A percentile compares a stretch with the other conserved stretches of the same genome.
phyloP scores from a whole-genome alignment of 2,797 vertebrate species.

The Oceanodroma leucorhoa region DNA sequence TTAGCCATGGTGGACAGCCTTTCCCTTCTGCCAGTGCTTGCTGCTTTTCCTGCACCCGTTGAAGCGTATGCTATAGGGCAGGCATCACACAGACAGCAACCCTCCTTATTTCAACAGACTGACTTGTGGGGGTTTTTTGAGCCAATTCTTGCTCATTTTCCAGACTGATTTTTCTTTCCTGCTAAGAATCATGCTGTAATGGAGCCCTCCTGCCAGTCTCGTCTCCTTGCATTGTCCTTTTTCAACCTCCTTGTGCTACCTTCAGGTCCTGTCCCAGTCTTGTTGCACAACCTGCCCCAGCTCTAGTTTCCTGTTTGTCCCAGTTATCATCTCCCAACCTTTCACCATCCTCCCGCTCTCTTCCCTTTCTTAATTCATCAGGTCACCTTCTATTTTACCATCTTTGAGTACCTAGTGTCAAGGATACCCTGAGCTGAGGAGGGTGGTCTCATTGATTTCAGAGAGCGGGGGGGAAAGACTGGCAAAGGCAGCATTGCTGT shows the following conservation, averaged over 20 bases:
- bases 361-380: neutral
- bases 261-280: neutral
- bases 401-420: neutral
- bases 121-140: neutral
- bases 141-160: neutral
- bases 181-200: neutral
- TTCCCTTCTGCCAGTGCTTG: neutral
- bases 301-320: neutral
- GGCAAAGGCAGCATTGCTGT: neutral
- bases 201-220: neutral
- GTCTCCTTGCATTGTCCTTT: neutral
- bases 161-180: neutral
- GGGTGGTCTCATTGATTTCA: neutral
- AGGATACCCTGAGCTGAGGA: neutral
- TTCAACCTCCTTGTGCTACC: rapidly evolving
- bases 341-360: neutral
- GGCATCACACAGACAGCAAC: neutral
- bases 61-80: neutral
- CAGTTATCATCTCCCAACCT: neutral
- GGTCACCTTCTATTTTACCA: too few relatives aligned
- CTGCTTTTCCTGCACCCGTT: neutral
- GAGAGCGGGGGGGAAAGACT: rapidly evolving
- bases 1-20: neutral
- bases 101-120: neutral
- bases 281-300: neutral